A percentile compares a stretch with the other conserved stretches of the same genome.
These are phyloP conservation scores for Drosophila tsacasi DNA, from an alignment of 1,140 invertebrate species.

Conservation along the genomic window DNA sequence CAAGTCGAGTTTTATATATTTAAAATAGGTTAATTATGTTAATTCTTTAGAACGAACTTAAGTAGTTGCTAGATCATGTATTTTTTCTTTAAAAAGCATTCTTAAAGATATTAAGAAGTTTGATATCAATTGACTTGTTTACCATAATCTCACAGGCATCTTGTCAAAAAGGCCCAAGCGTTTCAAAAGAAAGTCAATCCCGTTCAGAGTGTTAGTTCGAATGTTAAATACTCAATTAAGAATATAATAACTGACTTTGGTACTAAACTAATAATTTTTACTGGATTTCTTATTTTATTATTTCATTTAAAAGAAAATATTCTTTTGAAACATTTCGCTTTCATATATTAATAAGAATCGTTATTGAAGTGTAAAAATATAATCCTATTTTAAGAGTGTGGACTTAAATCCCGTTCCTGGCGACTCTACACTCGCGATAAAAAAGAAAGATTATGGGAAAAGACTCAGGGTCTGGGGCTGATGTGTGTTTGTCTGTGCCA, in stretches of 20 bases:
- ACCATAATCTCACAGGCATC: not conserved
- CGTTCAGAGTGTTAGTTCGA: too few species aligned
- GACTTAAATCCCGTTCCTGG: constrained; percentile 51
- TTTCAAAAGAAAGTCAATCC: not conserved
- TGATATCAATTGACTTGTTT: not conserved
- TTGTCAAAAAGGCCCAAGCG: not conserved
- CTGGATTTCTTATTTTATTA: not conserved
- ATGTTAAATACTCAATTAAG: not conserved
- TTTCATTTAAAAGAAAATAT: not conserved
- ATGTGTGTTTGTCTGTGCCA: constrained; percentile 32
- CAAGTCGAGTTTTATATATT: not conserved
- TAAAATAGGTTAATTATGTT: not conserved
- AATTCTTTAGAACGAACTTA: not conserved
- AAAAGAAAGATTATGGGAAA: constrained; percentile 44
- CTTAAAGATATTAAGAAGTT: not conserved
- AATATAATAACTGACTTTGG: not conserved
- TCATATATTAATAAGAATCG: not conserved
- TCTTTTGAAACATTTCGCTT: not conserved
- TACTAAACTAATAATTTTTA: not conserved
- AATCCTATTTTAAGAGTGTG: constrained; percentile 18
- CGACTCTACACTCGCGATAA: constrained; percentile 61
- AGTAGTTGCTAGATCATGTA: not conserved
- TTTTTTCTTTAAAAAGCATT: not conserved
- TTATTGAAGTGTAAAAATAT: too few species aligned
- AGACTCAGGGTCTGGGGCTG: constrained; percentile 15